Evolutionary conservation across 2,113 vertebrate genomes (phyloP).

Genomic region (Xenus cinereus): DNA sequence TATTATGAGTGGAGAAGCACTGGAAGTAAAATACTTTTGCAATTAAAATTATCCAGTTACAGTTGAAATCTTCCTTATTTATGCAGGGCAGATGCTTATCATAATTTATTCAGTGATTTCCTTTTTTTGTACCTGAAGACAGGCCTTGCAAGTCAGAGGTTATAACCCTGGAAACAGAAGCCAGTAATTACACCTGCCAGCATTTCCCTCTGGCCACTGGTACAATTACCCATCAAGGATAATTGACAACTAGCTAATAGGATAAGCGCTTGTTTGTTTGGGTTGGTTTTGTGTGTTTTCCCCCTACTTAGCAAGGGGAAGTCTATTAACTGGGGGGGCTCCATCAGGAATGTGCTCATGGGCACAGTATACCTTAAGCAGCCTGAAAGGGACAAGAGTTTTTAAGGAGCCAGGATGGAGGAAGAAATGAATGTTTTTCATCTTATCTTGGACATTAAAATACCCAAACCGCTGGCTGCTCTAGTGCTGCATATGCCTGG

Average conservation of each 20-base stretch:
- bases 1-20: not conserved
- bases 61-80: not conserved
- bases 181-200: slow-evolving; percentile 57
- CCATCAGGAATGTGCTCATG: not conserved
- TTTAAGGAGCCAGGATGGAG: not conserved
- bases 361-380: not conserved
- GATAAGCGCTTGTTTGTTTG: slow-evolving; percentile 28
- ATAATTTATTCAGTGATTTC: slow-evolving; percentile 4
- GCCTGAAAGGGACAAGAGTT: not conserved
- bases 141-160: slow-evolving; percentile 9
- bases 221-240: slow-evolving; percentile 5
- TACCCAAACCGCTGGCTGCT: not conserved
- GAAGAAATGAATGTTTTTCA: not conserved
- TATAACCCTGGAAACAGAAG: slow-evolving; percentile 36
- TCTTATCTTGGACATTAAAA: not conserved
- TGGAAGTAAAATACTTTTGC: not conserved
- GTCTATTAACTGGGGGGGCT: not conserved
- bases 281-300: not conserved
- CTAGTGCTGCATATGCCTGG: not conserved
- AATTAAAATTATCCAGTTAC: not conserved
- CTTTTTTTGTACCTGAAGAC: not conserved
- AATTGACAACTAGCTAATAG: slow-evolving; percentile 45
- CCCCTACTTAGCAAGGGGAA: not conserved
- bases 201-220: slow-evolving; percentile 13
- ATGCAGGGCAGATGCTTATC: not conserved